Base-by-base conservation (phyloP, 2,888 invertebrate genomes). In the Cataglyphis rosenhaueri region DNA sequence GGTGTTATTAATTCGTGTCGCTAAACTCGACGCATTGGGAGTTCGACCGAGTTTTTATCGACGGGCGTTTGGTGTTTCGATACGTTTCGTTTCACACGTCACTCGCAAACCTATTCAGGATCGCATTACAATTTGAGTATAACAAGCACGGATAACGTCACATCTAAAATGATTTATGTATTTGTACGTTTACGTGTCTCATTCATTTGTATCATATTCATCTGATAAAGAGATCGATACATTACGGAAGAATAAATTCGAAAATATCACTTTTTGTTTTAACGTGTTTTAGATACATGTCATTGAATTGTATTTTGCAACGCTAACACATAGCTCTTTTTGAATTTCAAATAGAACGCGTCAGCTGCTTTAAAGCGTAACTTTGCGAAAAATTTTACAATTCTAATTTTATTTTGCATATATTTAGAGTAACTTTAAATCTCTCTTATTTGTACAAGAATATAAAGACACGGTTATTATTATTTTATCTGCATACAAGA, bases 1-100 rank as follows among this genome's bases (percentile, higher is more conserved):
- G 57, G 84, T 68, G 66, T 41, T 57, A 71, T 76, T 83, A 88
- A 87, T 85, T 86, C 74, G 76, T 81, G 41, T 35, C 38, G 64
- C 62, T 83, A 73, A 73, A 48, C 73, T 66, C 57, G 68, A 83
- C 83, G 86, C 74, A 62, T 85, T 44, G 85, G 66, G 73, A 73
- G 73, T 78, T 62, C 66, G 84, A 83, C 81, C 83, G 86, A 74
- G 66, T 81, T 88, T 88, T 81, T 62, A 79, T 55, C 62, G 38
- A 41, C 61, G 61, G 35, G 57, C 74, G 48, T 61, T 25, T 25
- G 59, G 52, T 15, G 44, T 70, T 57, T 38, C 57, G 73, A 55
- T 21, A 41, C 35, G 35, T 25, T 48, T 41, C 59, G 44, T 79
- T 79, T 79, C 71, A 61, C 78, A 70, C 59, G 35, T 71, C 59